Evolutionary conservation across 2,888 invertebrate genomes (phyloP).

Genomic region (Macaria liturata): DNA sequence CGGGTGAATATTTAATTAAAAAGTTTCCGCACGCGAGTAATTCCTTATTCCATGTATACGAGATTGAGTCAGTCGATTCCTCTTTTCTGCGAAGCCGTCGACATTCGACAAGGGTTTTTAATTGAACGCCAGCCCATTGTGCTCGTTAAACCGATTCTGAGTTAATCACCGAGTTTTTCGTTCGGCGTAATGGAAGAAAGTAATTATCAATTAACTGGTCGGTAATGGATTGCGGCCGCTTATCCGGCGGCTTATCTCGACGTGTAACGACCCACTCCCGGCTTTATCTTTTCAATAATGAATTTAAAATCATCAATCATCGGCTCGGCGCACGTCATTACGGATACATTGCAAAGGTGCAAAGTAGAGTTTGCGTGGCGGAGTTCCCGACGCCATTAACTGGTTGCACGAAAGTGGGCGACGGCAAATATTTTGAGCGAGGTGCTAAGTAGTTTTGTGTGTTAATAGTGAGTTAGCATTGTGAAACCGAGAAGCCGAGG

Average conservation of each 20-base stretch:
- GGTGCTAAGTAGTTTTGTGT: constrained; percentile 21
- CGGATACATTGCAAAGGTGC: constrained; percentile 28
- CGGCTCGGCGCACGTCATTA: constrained; percentile 45
- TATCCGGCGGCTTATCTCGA: constrained; percentile 73
- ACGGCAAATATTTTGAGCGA: constrained; percentile 25
- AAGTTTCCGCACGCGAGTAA: constrained; percentile 80
- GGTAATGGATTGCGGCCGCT: constrained; percentile 80
- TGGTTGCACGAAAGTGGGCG: constrained; percentile 6
- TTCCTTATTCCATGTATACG: constrained; percentile 80
- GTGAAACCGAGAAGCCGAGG: constrained; percentile 46
- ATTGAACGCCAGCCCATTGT: constrained; percentile 79
- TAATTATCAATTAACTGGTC: constrained; percentile 82
- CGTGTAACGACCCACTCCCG: constrained; percentile 63
- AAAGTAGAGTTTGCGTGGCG: constrained; percentile 14
- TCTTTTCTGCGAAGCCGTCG: constrained; percentile 72
- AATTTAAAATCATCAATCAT: constrained; percentile 67
- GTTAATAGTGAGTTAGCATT: constrained; percentile 35
- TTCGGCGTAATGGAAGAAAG: constrained; percentile 80
- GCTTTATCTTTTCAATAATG: constrained; percentile 65
- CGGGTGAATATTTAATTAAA: constrained; percentile 81
- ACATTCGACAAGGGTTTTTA: constrained; percentile 80
- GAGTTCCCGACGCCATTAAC: constrained; percentile 1
- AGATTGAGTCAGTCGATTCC: constrained; percentile 77
- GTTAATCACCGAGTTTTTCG: constrained; percentile 81
- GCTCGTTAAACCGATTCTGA: constrained; percentile 79